Conservation (phyloP, 2,797 vertebrate species). For the Onychomys arenicola region DNA sequence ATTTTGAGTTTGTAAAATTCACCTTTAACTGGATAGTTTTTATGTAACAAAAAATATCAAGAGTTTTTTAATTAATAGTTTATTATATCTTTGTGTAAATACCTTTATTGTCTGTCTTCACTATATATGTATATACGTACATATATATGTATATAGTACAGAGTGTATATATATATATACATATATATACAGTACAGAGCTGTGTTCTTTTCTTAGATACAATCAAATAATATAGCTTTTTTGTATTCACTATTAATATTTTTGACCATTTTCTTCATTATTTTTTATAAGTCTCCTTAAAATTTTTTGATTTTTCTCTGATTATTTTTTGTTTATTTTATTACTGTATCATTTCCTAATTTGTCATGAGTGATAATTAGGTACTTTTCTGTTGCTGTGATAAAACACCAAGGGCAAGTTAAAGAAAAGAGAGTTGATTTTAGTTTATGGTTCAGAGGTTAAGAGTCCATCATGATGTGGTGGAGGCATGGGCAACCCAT, state of each 20-base stretch:
- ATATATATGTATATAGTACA: not conserved
- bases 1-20: conserved; percentile 44
- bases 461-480: not conserved
- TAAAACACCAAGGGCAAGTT: not conserved
- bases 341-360: not conserved
- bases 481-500: not conserved
- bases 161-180: too few relatives aligned
- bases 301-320: not conserved
- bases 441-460: too few relatives aligned
- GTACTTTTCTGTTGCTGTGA: not conserved
- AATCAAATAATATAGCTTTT: not conserved
- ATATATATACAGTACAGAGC: too few relatives aligned
- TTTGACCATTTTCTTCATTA: not conserved
- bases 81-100: not conserved
- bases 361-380: not conserved
- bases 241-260: not conserved
- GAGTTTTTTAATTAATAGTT: not conserved
- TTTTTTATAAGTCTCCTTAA: not conserved
- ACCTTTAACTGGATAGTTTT: not conserved
- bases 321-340: not conserved
- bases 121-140: not conserved
- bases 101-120: not conserved
- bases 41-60: conserved; percentile 23
- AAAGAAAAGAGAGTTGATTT: not conserved
- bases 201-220: not conserved